Evolutionary conservation across 2,113 vertebrate species (phyloP).

Genomic region (Stictonetta naevosa): DNA sequence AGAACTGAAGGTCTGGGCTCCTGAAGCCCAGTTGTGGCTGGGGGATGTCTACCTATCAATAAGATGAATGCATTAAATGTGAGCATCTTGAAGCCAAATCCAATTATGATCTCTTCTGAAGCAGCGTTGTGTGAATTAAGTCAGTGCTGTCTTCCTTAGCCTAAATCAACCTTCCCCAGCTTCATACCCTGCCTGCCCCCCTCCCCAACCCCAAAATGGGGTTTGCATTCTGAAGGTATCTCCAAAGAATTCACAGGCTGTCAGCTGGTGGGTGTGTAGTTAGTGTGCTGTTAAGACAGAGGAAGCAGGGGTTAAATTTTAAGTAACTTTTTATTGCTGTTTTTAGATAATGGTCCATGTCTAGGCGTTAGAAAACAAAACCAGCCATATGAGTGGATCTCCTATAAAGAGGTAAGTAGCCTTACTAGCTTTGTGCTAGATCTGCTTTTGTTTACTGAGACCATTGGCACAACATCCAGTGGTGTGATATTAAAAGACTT

Average conservation of each 20-base stretch:
- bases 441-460: neutral
- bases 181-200: neutral
- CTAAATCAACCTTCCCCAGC: neutral
- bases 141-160: neutral
- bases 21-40: neutral
- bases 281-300: neutral
- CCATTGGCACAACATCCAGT: neutral
- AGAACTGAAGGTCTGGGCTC: neutral
- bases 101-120: neutral
- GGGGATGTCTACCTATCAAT: neutral
- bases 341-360: slow-evolving; percentile 91
- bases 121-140: neutral
- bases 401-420: slow-evolving; percentile 89
- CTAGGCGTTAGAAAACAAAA: slow-evolving; percentile 92
- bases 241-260: neutral
- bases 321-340: neutral
- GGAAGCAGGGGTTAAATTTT: fast-evolving
- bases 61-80: neutral
- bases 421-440: neutral
- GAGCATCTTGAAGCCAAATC: neutral
- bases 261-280: neutral
- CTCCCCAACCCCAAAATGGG: fast-evolving
- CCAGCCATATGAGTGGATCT: slow-evolving; percentile 94
- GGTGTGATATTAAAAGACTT: neutral
- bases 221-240: neutral